Base-by-base conservation (phyloP, 2,797 vertebrate genomes). In the Tympanoctomys barrerae region DNA sequence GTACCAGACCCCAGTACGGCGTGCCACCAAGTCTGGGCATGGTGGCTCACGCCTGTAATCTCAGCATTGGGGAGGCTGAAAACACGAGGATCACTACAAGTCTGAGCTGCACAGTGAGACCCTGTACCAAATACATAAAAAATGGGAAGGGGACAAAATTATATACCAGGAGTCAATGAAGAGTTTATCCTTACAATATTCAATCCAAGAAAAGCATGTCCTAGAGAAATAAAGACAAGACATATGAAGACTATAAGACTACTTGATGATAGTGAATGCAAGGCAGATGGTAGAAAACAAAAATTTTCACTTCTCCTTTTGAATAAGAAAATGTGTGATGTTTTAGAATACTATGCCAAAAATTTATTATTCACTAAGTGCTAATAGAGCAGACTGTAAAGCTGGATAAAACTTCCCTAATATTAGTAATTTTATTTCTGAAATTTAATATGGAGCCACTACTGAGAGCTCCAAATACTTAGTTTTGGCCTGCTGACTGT, bases 131-230 rank as follows among this genome's bases (percentile, higher is more conserved):
- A 57, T 57, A 57, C 54, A 57, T 57, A 57, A 57, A 75, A 79
- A 57, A 77, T 62, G 12, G 62, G 26, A 10, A 73, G 14, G 62
- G 26, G 10, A 39, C 12, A 71, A 82, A 93, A 36, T 13, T 14
- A 54, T 87, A 94, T 80, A 85, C 49, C 22, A 33, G 62, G 86
- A 90, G 73, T 71, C 21, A 89, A 90, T 5, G 39, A 83, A 94
- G 49, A 82, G 36, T 42, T 64, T 89, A 39, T 62, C 36, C 36
- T 94, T 86, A 94, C 66, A 64, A 26, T 89, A 78, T 14, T 78
- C 62, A 86, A 24, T 85, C 46, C 16, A 79, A 24, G 81, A 64
- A 92, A 94, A 71, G 28, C 18, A 75, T 84, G 33, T 46, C 10
- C 64, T 87, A 10, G 85, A 83, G 18, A 77, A 90, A 92, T 88